These are phyloP conservation scores for Sebastes kiyomatsui DNA, from an alignment of 2,797 vertebrate genomes.

Conservation along the genomic window DNA sequence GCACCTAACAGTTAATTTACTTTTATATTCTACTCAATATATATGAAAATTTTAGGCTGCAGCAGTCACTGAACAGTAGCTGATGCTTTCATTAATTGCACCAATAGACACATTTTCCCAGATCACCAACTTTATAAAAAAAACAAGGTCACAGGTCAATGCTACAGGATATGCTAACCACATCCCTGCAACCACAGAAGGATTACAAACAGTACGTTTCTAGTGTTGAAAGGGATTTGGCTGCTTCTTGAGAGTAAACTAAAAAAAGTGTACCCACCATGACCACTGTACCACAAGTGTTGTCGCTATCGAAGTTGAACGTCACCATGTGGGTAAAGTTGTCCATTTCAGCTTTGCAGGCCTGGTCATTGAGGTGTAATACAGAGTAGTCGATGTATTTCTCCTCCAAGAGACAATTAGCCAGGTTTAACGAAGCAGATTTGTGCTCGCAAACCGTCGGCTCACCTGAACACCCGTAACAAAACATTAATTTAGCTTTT, in stretches of 20 bases:
- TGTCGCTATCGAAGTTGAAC: conserved; percentile 8
- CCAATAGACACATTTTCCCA: not conserved
- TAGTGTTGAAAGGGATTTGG: not conserved
- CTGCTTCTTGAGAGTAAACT: not conserved
- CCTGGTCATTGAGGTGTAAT: conserved; percentile 39
- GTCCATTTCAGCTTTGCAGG: conserved; percentile 42
- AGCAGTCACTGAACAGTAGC: too few relatives aligned
- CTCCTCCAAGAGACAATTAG: conserved; percentile 29
- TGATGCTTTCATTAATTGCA: not conserved
- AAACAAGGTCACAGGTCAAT: not conserved
- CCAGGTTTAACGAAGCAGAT: not conserved
- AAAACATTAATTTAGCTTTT: not conserved
- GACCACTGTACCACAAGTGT: conserved; percentile 41
- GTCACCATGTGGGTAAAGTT: conserved; percentile 42
- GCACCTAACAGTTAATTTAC: not conserved
- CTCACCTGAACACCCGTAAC: conserved; percentile 6
- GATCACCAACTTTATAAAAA: not conserved
- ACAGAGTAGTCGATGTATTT: conserved; percentile 15
- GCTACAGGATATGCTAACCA: not conserved
- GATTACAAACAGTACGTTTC: not conserved
- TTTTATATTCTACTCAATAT: not conserved
- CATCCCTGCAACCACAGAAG: not conserved
- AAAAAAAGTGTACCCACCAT: conserved; percentile 13
- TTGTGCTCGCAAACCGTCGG: not conserved
- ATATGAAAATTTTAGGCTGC: not conserved